Evolutionary conservation across 2,888 invertebrate genomes (phyloP).

Genomic region (Cenopis cana): DNA sequence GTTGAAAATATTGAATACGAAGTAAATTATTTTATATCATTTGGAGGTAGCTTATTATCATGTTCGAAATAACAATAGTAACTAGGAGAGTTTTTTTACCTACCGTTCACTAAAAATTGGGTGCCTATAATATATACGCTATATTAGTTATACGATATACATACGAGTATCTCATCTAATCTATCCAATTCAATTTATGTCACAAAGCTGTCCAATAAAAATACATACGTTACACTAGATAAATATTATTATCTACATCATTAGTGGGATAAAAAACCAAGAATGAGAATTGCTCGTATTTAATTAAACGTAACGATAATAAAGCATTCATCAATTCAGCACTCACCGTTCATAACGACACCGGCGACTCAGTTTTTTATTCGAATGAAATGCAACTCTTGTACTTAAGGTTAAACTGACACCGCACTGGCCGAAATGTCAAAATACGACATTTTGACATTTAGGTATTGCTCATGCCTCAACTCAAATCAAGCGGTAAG

Average conservation of each 20-base stretch:
- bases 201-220: too few species aligned
- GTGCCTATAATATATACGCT: too few species aligned
- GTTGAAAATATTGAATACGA: too few species aligned
- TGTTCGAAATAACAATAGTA: too few species aligned
- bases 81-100: too few species aligned
- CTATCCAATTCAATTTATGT: too few species aligned
- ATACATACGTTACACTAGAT: not conserved
- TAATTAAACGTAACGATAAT: not conserved
- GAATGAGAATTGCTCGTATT: not conserved
- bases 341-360: constrained; percentile 8
- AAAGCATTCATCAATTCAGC: not conserved
- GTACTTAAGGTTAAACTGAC: constrained; percentile 24
- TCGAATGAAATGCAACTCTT: constrained; percentile 19
- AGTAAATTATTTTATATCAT: too few species aligned
- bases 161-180: too few species aligned
- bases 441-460: constrained; percentile 40
- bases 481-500: constrained; percentile 1
- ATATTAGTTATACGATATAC: too few species aligned
- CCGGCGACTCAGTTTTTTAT: constrained; percentile 19
- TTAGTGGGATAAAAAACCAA: not conserved
- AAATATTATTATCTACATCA: not conserved
- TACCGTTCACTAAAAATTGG: too few species aligned
- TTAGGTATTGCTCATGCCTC: constrained; percentile 20
- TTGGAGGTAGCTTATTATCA: too few species aligned
- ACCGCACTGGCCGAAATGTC: constrained; percentile 23